Conservation (phyloP, 1,140 invertebrate species). For the Hycleus cichorii region DNA sequence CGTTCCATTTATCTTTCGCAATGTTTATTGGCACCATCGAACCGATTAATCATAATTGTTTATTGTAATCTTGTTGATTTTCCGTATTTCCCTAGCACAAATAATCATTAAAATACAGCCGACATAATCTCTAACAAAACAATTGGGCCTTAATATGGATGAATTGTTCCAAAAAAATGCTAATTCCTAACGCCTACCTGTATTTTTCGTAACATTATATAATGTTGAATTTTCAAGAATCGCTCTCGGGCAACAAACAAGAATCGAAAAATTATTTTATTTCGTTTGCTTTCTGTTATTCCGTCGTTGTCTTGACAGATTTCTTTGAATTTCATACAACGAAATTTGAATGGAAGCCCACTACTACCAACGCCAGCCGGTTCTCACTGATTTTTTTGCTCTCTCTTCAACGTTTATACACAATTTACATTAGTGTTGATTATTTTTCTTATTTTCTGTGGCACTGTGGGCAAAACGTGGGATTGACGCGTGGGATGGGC, state of each 20-base stretch:
- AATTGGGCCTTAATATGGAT: no score
- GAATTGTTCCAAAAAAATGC: no score
- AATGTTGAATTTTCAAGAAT: background rate
- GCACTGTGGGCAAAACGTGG: constrained; percentile 23
- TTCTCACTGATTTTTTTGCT: constrained; percentile 1
- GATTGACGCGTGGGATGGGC: constrained; percentile 26
- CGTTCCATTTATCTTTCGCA: no score
- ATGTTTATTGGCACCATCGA: no score
- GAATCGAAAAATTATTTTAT: background rate
- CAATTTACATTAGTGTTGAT: constrained; percentile 8
- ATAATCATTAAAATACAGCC: no score
- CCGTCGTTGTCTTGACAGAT: constrained; percentile 14
- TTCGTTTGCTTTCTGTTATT: background rate
- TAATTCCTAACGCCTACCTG: no score
- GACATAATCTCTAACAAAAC: no score
- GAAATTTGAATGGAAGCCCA: constrained; percentile 6
- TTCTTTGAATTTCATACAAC: constrained; percentile 25
- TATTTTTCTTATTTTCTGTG: no score
- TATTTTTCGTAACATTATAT: background rate
- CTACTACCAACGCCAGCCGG: constrained; percentile 3
- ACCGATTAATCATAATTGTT: no score
- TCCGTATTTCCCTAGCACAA: no score
- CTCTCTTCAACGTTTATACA: background rate
- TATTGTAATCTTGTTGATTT: no score
- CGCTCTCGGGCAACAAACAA: background rate